These are phyloP conservation scores for Tychaedon coryphoeus DNA, from an alignment of 2,113 vertebrate species.

Conservation along the genomic window DNA sequence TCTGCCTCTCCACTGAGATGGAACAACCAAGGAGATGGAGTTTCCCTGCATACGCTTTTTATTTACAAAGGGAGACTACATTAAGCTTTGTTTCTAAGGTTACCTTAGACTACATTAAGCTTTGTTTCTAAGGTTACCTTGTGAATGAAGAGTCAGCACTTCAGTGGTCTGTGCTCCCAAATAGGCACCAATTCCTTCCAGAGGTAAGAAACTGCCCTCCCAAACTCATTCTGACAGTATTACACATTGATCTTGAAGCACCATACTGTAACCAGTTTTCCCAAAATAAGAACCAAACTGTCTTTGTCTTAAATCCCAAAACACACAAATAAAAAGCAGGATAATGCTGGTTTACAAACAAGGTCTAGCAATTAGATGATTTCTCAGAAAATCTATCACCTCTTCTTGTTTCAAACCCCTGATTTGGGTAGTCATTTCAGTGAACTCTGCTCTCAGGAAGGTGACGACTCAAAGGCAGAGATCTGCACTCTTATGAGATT, in stretches of 20 bases:
- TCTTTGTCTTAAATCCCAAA: background rate
- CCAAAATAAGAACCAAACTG: background rate
- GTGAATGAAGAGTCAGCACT: background rate
- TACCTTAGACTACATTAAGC: background rate
- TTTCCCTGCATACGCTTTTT: background rate
- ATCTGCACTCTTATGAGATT: background rate
- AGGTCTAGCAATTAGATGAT: background rate
- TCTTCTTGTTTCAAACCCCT: background rate
- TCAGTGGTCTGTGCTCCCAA: background rate
- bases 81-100: background rate
- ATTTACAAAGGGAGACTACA: background rate
- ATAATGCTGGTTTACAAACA: background rate
- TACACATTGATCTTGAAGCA: background rate
- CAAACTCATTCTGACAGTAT: background rate
- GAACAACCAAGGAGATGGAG: background rate
- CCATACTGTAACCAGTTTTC: background rate
- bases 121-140: background rate
- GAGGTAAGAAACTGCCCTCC: background rate
- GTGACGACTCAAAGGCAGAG: background rate
- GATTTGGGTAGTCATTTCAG: background rate
- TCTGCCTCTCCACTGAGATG: background rate
- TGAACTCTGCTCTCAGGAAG: background rate
- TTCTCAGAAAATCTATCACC: background rate
- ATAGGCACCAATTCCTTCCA: background rate
- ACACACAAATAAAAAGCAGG: background rate